Evolutionary conservation across 2,888 invertebrate species (phyloP), one percentile per base, ranked within the genome.

Genomic region (Ennomos quercinarius): DNA sequence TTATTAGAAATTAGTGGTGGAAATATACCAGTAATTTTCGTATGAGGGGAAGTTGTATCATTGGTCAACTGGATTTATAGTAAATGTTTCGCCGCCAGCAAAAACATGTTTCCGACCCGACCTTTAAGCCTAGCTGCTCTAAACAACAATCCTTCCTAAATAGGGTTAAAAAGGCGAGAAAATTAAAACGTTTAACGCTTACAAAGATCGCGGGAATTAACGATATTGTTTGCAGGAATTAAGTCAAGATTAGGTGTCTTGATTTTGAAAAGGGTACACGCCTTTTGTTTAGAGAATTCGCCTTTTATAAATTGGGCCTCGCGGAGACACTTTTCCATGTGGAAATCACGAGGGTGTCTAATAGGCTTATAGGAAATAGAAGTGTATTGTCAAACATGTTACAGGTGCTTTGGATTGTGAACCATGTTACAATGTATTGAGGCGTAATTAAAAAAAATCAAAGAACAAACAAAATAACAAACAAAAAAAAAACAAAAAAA

Each of bases 221-320:
- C 57, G 52, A 71, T 64, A 69, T 58, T 72, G 66, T 73, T 72
- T 64, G 64, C 66, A 54, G 66, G 69, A 3, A 65, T 71, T 69
- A 67, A 69, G 51, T 58, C 57, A 47, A 68, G 69, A 74, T 74
- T 72, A 67, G 69, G 50, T 51, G 57, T 55, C 61, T 55, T 59
- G 62, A 41, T 34, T 57, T 55, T 60, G 60, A 56, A 61, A 56
- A 61, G 60, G 60, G 60, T 56, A 41, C 10, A 52, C 37, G 37
- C 34, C 48, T 17, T 50, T 54, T 54, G 54, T 59, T 58, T 49
- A 38, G 37, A 1, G 40, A 54, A 45, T 46, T 40, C 51, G 49
- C 54, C 49, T 54, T 59, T 54, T 53, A 43, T 54, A 59, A n/a
- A 54, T 59, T 54, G 59, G 44, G 48, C 42, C 45, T 34, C 47